Percentiles rank a stretch among this genome's conserved stretches.
Evolutionary conservation across 2,888 invertebrate genomes (phyloP).

Genomic region (Microctonus aethiopoides): DNA sequence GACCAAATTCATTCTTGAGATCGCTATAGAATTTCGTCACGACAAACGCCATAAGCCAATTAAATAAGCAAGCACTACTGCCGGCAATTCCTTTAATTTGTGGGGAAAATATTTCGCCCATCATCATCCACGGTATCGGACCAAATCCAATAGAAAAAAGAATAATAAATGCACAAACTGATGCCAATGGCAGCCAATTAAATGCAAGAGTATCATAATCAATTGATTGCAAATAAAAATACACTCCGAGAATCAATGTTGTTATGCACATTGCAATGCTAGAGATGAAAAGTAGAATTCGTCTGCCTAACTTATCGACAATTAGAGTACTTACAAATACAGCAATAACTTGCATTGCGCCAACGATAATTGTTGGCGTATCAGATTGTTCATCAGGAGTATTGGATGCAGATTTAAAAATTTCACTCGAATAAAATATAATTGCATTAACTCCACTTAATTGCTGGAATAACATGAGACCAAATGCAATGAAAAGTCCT

Average conservation of each 20-base stretch:
- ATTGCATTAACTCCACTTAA: conserved; percentile 86
- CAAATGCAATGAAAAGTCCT: conserved; percentile 78
- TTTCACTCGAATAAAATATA: conserved; percentile 81
- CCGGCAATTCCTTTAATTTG: conserved; percentile 82
- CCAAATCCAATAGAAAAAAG: conserved; percentile 88
- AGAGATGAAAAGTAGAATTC: conserved; percentile 79
- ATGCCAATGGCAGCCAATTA: conserved; percentile 80
- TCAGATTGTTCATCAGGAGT: conserved; percentile 70
- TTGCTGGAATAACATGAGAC: conserved; percentile 92
- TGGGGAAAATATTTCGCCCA: conserved; percentile 83
- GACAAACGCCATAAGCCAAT: conserved; percentile 84
- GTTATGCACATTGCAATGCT: conserved; percentile 78
- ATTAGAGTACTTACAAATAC: conserved; percentile 81
- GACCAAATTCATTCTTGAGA: conserved; percentile 71
- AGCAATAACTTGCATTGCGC: conserved; percentile 82
- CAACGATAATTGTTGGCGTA: conserved; percentile 81
- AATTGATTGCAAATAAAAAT: conserved; percentile 69
- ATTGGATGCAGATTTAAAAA: conserved; percentile 76
- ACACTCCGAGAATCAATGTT: conserved; percentile 77
- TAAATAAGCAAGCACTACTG: conserved; percentile 83
- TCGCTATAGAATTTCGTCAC: conserved; percentile 80
- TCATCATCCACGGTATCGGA: conserved; percentile 89
- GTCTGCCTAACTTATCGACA: conserved; percentile 84
- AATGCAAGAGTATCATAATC: conserved; percentile 68
- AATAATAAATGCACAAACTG: conserved; percentile 81